Conservation (phyloP, 2,888 invertebrate species). For the Acanthococcus lagerstroemiae region DNA sequence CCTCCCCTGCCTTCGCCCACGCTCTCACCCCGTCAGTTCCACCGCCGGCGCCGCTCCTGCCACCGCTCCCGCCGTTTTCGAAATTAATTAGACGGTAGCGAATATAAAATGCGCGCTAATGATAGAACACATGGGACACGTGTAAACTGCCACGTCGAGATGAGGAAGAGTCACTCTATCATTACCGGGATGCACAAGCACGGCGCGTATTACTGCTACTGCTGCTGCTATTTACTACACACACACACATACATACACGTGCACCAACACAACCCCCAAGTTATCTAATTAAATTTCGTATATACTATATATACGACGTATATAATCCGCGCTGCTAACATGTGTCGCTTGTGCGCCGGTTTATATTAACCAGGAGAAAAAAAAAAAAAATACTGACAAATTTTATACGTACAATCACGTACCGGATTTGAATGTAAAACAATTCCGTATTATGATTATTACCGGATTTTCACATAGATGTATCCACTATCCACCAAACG, state of each 20-base stretch:
- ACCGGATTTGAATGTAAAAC: too few species aligned
- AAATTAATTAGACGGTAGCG: conserved; percentile 26
- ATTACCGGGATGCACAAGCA: conserved; percentile 16
- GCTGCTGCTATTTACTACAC: background rate
- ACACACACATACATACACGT: conserved; percentile 3
- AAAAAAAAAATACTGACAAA: too few species aligned
- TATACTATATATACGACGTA: too few species aligned
- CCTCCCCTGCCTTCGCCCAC: too few species aligned
- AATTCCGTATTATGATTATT: too few species aligned
- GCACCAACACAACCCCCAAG: conserved; percentile 5
- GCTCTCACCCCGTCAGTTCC: too few species aligned
- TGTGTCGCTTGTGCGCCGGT: conserved; percentile 18
- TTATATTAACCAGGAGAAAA: conserved; percentile 16
- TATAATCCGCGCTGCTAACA: conserved; percentile 23
- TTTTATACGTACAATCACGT: too few species aligned
- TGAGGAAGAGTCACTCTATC: conserved; percentile 26
- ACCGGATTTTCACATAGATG: too few species aligned
- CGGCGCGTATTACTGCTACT: too few species aligned
- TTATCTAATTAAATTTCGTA: conserved; percentile 27
- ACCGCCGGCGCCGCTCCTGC: background rate
- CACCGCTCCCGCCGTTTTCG: conserved; percentile 14
- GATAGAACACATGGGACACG: conserved; percentile 29
- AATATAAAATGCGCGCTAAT: conserved; percentile 28
- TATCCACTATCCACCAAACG: too few species aligned
- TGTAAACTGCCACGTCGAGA: conserved; percentile 28